These are phyloP conservation scores for Drosophila birchii DNA, from an alignment of 2,888 invertebrate genomes.

Conservation along the genomic window DNA sequence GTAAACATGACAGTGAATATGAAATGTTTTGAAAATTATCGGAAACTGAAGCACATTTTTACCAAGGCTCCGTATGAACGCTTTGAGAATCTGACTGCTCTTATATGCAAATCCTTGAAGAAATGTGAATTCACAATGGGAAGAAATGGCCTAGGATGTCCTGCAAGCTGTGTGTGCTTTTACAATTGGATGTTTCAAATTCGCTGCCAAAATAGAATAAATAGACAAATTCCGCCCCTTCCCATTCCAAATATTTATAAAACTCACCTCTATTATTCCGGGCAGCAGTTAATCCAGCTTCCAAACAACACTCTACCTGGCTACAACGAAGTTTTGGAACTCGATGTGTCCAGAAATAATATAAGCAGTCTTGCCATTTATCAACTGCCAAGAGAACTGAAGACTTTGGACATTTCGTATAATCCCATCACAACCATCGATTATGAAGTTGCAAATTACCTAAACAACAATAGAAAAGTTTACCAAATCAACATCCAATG, in stretches of 20 bases:
- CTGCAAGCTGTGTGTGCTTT: background rate
- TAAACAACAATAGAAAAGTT: too few relatives aligned
- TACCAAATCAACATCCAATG: background rate
- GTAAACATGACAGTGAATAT: background rate
- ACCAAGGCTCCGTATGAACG: background rate
- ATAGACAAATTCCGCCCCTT: background rate
- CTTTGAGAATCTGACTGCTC: background rate
- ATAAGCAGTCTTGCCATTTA: background rate
- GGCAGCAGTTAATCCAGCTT: background rate
- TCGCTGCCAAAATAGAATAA: too few relatives aligned
- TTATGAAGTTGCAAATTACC: background rate
- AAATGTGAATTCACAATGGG: background rate
- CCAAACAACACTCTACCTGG: background rate
- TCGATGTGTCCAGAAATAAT: constrained; percentile 2
- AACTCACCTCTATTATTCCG: background rate
- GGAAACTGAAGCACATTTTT: background rate
- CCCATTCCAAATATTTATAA: background rate
- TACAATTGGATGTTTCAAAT: too few relatives aligned
- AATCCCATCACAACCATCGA: background rate
- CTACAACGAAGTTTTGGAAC: background rate
- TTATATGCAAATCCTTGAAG: background rate
- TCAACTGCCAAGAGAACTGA: background rate
- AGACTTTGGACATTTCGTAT: background rate
- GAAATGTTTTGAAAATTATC: background rate
- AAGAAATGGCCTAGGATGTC: too few relatives aligned